These are phyloP conservation scores for Channa striata DNA, from an alignment of 2,797 vertebrate species.

Conservation along the genomic window DNA sequence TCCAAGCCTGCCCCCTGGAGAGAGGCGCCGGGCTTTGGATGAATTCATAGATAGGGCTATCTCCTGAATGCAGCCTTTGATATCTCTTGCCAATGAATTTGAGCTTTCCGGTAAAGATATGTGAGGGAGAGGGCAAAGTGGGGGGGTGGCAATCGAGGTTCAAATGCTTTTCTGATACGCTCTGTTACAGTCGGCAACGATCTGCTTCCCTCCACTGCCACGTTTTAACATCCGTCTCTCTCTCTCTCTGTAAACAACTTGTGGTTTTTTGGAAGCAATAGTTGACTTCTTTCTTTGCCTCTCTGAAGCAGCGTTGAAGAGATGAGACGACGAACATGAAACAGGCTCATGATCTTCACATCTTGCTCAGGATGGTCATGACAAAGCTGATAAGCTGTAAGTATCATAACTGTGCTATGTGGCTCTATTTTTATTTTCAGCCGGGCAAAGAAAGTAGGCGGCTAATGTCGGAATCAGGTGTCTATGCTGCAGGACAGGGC, in stretches of 20 bases:
- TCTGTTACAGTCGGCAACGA: conserved; percentile 9
- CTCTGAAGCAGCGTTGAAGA: neutral
- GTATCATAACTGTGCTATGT: neutral
- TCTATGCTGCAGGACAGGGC: too few relatives aligned
- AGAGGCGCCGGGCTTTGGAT: conserved; percentile 28
- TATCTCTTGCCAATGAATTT: conserved; percentile 63
- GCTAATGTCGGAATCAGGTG: too few relatives aligned
- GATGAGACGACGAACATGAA: neutral
- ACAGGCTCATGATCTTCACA: neutral
- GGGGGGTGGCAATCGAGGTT: conserved; percentile 24
- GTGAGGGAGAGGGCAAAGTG: conserved; percentile 11
- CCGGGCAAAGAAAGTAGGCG: neutral
- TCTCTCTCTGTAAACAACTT: neutral
- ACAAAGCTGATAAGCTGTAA: neutral
- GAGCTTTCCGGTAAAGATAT: conserved; percentile 59
- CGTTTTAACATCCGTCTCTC: neutral
- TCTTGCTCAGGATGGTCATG: neutral
- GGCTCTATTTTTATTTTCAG: neutral
- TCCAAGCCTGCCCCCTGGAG: conserved; percentile 22
- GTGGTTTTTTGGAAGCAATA: neutral
- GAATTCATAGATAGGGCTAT: conserved; percentile 67
- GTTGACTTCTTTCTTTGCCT: neutral
- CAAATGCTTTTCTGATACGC: conserved; percentile 50
- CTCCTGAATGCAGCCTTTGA: conserved; percentile 69
- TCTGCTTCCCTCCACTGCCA: neutral